A percentile compares a stretch with the other conserved stretches of the same genome.
phyloP scores from a whole-genome alignment of 2,113 vertebrate genomes.

The Sorex araneus region DNA sequence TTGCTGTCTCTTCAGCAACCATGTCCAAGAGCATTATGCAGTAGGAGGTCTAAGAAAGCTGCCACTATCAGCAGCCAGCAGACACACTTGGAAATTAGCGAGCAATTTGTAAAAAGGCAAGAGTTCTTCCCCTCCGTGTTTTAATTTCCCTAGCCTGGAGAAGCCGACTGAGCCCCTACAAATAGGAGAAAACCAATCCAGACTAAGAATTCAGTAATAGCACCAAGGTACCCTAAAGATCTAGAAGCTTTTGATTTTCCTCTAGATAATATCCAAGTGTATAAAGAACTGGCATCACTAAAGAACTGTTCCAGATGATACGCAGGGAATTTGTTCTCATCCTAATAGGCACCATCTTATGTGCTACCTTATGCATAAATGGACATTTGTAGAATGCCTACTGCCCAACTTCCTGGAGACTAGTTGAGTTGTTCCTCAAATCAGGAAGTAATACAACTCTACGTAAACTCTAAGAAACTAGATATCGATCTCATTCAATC shows the following conservation, averaged over 20 bases:
- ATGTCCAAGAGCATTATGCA: constrained; percentile 83
- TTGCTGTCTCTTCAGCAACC: constrained; percentile 82
- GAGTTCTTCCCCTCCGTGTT: constrained; percentile 48
- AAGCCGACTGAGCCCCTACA: constrained; percentile 1
- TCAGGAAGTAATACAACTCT: constrained; percentile 9
- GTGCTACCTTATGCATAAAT: neutral
- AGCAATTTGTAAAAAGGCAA: constrained; percentile 76
- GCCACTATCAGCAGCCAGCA: constrained; percentile 83
- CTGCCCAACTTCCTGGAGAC: neutral
- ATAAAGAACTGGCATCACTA: neutral
- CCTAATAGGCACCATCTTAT: neutral
- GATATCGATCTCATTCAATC: neutral
- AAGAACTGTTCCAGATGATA: constrained; percentile 22
- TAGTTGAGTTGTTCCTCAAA: neutral
- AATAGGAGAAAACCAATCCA: constrained; percentile 59
- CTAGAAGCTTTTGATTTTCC: constrained; percentile 27
- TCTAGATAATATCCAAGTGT: neutral
- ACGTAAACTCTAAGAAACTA: neutral
- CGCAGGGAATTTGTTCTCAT: neutral
- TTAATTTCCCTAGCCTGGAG: constrained; percentile 53
- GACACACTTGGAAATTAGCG: constrained; percentile 87
- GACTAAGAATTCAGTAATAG: constrained; percentile 2
- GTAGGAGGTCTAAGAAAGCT: constrained; percentile 82
- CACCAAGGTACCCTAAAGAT: neutral
- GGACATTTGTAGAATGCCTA: neutral